Evolutionary conservation across 2,888 invertebrate species (phyloP), one percentile per base, ranked within the genome.

Genomic region (Coenonympha arcania): DNA sequence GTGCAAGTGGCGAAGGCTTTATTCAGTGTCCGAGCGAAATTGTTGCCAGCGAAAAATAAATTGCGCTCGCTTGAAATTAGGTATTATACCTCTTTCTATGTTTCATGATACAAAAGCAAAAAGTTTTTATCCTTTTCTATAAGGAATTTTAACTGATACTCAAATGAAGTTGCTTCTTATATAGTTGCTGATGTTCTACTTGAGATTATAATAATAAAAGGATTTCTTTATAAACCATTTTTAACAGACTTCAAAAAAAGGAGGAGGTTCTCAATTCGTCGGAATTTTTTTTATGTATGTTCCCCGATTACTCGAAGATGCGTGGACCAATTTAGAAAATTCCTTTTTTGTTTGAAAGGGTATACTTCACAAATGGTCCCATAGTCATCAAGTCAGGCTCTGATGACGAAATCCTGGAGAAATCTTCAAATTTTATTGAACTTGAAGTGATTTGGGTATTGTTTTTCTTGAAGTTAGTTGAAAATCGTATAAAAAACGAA

Each of bases 61-160:
- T 74, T 75, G 74, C 69, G 65, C 66, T 66, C 66, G 70, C 67
- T 69, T 70, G 65, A 73, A 79, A 79, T 79, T 77, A 39, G 22
- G 30, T 30, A 77, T 72, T 71, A n/a, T n/a, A n/a, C n/a, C n/a
- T n/a, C n/a, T n/a, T 16, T 71, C 69, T 69, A 71, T 72, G 67
- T 66, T 76, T 77, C 78, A 75, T 76, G 73, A 74, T 67, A 73
- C 68, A 69, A 73, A 68, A 70, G 69, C 72, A 71, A 76, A 73
- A 74, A 66, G 6, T 34, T 19, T 44, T 24, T 34, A 15, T 34
- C 15, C 31, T 33, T 16, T 33, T 16, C 9, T 15, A 8, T 15
- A 16, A 33, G 16, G 39, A 15, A 13, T 24, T 39, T 39, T 15
- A 13, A 39, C 24, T 15, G 15, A 24, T 8, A 39, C 9, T 16